Base-by-base conservation (phyloP, 1,140 invertebrate genomes). In the Galleria mellonella region DNA sequence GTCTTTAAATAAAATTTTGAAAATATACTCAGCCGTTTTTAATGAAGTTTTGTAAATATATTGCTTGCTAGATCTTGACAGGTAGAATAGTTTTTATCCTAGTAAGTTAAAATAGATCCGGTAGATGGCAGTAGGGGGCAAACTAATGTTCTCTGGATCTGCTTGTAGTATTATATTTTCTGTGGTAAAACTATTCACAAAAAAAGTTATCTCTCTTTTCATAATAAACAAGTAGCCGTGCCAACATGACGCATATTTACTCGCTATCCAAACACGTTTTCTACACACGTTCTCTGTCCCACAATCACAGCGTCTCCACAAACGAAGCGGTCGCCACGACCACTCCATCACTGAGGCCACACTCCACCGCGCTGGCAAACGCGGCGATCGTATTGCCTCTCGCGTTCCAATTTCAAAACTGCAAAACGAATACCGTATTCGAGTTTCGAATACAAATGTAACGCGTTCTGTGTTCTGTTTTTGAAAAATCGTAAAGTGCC, bases 291-390 rank as follows among this genome's bases (percentile, higher is more conserved):
- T 67, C 66, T 57, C 50, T 69, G 72, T 72, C 66, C 70, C 68
- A 83, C 75, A 79, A 78, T 75, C 70, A 69, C 63, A 71, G 62
- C 51, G 62, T 72, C 72, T 71, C 62, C 71, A 73, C 61, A 61
- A 23, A 62, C 40, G 27, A 28, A 28, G 13, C 6, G 17, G 17
- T 23, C 17, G 17, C 17, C 17, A 23, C 40, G 32, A 40, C 11
- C 43, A 14, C 23, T 10, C 29, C 17, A 33, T 23, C 17, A 23
- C 17, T 23, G 17, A 31, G 11, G 29, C 51, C 73, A 82, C 62
- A 79, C 69, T 74, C 61, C 60, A 71, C 71, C 68, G 77, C 76
- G 77, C 68, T 58, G 70, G 57, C 67, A 58, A 68, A 67, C 59
- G 72, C 71, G 68, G 74, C 58, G 69, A 55, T 77, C 73, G 70